Conservation (phyloP, 2,113 vertebrate genomes). For the Scartelaos histophorus region DNA sequence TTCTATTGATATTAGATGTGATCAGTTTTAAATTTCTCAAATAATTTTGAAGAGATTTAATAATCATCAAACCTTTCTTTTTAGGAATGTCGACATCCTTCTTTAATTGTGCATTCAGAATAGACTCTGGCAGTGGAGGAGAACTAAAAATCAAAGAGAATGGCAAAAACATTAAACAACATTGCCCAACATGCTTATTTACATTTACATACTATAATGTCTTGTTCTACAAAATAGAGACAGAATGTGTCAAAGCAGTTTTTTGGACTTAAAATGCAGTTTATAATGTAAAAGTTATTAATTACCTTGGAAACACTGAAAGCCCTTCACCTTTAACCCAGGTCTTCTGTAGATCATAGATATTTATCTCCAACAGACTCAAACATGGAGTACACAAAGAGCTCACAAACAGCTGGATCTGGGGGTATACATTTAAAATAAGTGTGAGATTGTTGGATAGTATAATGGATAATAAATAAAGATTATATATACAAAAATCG, state of each 20-base stretch:
- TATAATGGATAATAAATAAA: not conserved
- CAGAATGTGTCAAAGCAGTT: not conserved
- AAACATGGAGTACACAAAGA: slow-evolving; percentile 80
- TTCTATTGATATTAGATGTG: too few relatives aligned
- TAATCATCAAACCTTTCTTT: slow-evolving; percentile 68
- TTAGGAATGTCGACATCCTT: slow-evolving; percentile 58
- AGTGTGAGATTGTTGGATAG: not conserved
- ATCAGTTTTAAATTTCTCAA: too few relatives aligned
- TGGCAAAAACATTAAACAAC: slow-evolving; percentile 25
- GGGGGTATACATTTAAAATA: slow-evolving; percentile 7
- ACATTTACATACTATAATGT: not conserved
- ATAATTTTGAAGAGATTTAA: not conserved
- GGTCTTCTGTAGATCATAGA: slow-evolving; percentile 36
- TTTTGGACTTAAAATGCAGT: too few relatives aligned
- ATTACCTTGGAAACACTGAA: slow-evolving; percentile 82
- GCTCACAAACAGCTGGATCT: slow-evolving; percentile 81
- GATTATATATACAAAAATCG: not conserved
- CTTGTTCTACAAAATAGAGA: not conserved
- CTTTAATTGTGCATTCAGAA: slow-evolving; percentile 67
- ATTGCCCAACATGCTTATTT: not conserved
- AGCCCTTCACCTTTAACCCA: slow-evolving; percentile 39
- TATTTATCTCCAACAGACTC: slow-evolving; percentile 75
- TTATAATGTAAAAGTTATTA: not conserved
- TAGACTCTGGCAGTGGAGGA: slow-evolving; percentile 76
- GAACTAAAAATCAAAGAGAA: slow-evolving; percentile 69